Conservation (phyloP, 2,113 vertebrate genomes). For the Caracal caracal region DNA sequence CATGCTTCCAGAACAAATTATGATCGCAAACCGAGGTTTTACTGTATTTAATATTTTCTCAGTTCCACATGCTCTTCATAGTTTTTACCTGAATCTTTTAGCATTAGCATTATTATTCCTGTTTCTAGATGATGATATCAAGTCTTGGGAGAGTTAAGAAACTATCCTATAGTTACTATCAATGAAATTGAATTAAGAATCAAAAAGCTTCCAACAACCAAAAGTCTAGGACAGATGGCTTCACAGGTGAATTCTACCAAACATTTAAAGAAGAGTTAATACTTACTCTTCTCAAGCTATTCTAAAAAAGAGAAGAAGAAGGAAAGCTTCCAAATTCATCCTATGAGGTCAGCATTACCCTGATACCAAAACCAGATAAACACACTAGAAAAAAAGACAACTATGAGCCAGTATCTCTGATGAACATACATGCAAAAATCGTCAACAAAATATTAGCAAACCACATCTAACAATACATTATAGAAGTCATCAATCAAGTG, state of each 20-base stretch:
- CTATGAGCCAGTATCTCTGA: background rate
- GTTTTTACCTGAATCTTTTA: background rate
- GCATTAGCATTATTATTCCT: background rate
- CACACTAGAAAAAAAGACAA: background rate
- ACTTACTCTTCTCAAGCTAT: background rate
- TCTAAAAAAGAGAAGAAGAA: background rate
- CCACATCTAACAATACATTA: background rate
- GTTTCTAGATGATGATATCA: background rate
- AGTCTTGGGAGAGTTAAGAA: background rate
- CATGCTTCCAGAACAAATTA: no score
- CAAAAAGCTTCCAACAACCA: background rate
- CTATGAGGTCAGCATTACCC: background rate
- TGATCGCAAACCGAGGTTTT: no score
- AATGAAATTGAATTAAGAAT: background rate
- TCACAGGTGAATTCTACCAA: background rate
- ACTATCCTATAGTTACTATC: background rate
- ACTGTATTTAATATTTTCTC: background rate
- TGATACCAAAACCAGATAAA: background rate
- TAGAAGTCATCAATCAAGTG: background rate
- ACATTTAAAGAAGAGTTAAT: background rate
- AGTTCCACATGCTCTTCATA: background rate
- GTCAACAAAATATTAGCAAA: background rate
- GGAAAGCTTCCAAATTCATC: background rate
- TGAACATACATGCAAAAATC: background rate
- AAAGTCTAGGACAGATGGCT: background rate